These are phyloP conservation scores for Yponomeuta evonymella DNA, from an alignment of 2,888 invertebrate species.

Conservation along the genomic window DNA sequence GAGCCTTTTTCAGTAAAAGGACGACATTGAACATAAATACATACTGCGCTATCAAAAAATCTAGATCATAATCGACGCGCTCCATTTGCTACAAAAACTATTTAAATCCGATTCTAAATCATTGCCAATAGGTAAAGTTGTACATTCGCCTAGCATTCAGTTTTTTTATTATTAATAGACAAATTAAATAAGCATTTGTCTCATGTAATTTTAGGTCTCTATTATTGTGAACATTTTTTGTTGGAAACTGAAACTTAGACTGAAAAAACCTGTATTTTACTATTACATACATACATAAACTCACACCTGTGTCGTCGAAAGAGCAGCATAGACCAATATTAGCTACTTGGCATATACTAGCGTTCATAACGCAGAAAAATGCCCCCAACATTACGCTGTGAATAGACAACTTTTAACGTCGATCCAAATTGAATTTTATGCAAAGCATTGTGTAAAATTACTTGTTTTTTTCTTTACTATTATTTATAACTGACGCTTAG, in stretches of 20 bases:
- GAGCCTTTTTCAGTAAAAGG: constrained; percentile 1
- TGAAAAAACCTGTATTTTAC: too few relatives aligned
- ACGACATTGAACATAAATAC: constrained; percentile 5
- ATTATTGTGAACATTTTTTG: too few relatives aligned
- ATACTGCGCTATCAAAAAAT: background rate
- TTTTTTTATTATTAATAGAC: too few relatives aligned
- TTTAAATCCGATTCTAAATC: background rate
- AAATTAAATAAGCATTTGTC: too few relatives aligned
- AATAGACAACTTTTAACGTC: background rate
- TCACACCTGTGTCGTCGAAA: too few relatives aligned
- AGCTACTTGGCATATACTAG: too few relatives aligned
- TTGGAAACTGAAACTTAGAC: too few relatives aligned
- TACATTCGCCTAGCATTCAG: background rate
- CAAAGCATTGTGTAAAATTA: background rate
- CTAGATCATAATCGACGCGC: constrained; percentile 8
- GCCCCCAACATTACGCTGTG: background rate
- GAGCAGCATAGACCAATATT: too few relatives aligned
- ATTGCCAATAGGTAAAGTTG: background rate
- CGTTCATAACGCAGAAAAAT: background rate
- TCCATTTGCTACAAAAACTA: constrained; percentile 12
- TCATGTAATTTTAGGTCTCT: too few relatives aligned
- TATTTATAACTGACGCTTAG: background rate
- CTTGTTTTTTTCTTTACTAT: background rate
- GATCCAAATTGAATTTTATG: constrained; percentile 8
- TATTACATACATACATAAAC: too few relatives aligned